Percentiles rank a stretch among this genome's conserved stretches.
These are phyloP conservation scores for Knipowitschia caucasica DNA, from an alignment of 2,797 vertebrate genomes.

Conservation along the genomic window DNA sequence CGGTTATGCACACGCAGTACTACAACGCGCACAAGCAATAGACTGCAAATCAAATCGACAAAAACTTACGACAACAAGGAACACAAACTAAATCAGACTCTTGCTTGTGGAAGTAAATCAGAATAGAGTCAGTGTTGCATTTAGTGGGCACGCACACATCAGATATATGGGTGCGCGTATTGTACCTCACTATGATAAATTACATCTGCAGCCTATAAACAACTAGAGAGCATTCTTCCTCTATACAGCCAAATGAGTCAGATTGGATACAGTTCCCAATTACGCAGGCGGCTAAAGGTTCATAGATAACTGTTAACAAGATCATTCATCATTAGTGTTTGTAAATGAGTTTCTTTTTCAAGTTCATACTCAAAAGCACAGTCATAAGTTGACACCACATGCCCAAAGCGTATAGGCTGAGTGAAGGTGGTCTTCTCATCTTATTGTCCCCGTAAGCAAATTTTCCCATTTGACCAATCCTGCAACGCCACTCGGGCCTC, in stretches of 20 bases:
- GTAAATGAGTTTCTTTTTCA: no score
- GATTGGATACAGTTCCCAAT: conserved; percentile 17
- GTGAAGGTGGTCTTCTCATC: no score
- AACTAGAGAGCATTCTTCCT: conserved; percentile 8
- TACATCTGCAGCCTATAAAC: conserved; percentile 40
- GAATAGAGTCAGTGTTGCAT: conserved; percentile 38
- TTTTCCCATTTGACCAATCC: no score
- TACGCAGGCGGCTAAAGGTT: conserved; percentile 18
- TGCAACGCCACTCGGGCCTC: no score
- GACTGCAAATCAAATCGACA: conserved; percentile 17
- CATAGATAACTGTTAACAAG: conserved; percentile 38
- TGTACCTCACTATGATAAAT: conserved; percentile 39
- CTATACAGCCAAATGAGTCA: conserved; percentile 26
- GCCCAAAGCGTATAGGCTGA: no score
- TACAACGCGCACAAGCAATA: conserved; percentile 10
- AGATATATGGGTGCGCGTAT: conserved; percentile 17
- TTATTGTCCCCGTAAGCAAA: no score
- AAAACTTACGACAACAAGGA: conserved; percentile 19
- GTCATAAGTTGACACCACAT: no score
- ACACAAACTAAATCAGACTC: conserved; percentile 14
- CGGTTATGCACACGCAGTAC: conserved; percentile 21
- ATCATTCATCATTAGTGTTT: conserved; percentile 1
- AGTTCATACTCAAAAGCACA: no score
- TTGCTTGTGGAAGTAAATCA: conserved; percentile 33
- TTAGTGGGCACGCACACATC: conserved; percentile 29